Evolutionary conservation across 2,113 vertebrate species (phyloP), one percentile per base, ranked within the genome.

Genomic region (Egretta garzetta): DNA sequence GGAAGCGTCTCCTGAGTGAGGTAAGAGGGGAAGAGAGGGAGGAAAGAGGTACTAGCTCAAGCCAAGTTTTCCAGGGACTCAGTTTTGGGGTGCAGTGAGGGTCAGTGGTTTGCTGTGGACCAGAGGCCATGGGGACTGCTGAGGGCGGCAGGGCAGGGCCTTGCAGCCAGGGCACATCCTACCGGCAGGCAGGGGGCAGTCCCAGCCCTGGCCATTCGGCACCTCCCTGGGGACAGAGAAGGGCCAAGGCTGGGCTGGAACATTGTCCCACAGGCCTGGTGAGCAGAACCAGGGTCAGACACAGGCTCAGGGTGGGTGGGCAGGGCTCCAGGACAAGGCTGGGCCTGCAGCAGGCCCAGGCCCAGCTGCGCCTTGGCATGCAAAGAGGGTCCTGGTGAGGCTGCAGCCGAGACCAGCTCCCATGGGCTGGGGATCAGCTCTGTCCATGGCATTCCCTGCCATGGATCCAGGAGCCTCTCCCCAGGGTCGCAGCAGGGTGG

Each of bases 241-340:
- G 4, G 22, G 45, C 28, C 1, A 0, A 72, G 43, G 30, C 39
- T 52, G 30, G 21, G 20, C 28, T 0, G 1, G 30, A 30, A 12
- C 0, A 0, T 19, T 1, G 1, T 33, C 13, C 52, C 14, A 21
- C 13, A 39, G 43, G 37, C 17, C 35, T 39, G 12, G 13, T n/a
- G 45, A 59, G 16, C 27, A 35, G 33, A 67, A 26, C 12, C 3
- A 9, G 43, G 27, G 27, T 45, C 58, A 35, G 41, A 27, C 50
- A 50, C 18, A 72, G 26, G 21, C 22, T 37, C 6, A 10, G 14
- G 35, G 7, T 10, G 21, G 18, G 18, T 3, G 1, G 58, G 3
- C 32, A 66, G 41, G 30, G 21, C 24, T 3, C 4, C 1, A 2
- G 63, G 19, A 62, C 21, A 8, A 18, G 32, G 49, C 64, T 27